These are phyloP conservation scores for Colaptes auratus DNA, from an alignment of 2,113 vertebrate species.

Conservation along the genomic window DNA sequence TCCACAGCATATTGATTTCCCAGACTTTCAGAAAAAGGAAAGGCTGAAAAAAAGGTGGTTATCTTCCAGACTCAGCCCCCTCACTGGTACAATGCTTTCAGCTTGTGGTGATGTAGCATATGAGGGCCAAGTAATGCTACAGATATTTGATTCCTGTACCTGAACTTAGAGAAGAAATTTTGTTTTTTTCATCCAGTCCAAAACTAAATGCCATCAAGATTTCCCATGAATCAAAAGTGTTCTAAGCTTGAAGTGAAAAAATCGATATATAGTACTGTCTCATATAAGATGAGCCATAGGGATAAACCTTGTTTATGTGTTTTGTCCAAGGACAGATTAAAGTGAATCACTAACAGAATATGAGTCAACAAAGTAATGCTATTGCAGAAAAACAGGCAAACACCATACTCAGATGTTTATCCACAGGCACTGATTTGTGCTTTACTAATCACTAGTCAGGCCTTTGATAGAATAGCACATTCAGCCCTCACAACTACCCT, in stretches of 20 bases:
- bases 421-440: background rate
- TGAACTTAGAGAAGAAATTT: background rate
- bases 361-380: conserved; percentile 14
- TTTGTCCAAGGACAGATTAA: conserved; percentile 51
- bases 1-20: background rate
- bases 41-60: background rate
- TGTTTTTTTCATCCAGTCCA: background rate
- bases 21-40: background rate
- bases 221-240: background rate
- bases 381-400: conserved; percentile 7
- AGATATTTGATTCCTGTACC: background rate
- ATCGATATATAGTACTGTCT: conserved; percentile 6
- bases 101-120: background rate
- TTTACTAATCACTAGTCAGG: background rate
- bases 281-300: conserved; percentile 26
- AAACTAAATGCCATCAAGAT: background rate
- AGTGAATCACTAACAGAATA: conserved; percentile 33
- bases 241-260: background rate
- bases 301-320: conserved; percentile 52
- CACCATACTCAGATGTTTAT: background rate
- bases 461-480: background rate
- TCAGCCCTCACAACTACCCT: background rate
- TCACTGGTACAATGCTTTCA: background rate
- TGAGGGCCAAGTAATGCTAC: background rate
- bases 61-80: background rate